Evolutionary conservation across 2,797 vertebrate species (phyloP).

Genomic region (Neosalanx taihuensis): DNA sequence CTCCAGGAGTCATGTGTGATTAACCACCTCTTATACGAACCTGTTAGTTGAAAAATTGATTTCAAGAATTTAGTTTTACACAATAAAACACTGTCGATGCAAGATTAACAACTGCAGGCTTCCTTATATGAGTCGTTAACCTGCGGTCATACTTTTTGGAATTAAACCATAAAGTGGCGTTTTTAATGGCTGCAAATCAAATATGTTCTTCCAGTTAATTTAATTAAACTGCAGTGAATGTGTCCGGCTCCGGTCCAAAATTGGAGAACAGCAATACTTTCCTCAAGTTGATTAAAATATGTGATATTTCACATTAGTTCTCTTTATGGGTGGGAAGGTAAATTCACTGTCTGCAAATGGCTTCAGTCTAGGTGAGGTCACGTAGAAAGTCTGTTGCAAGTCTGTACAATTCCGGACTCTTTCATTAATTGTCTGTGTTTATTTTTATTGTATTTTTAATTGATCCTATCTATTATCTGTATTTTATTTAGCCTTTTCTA

Average conservation of each 20-base stretch:
- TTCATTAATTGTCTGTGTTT: no score
- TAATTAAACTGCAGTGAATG: constrained; percentile 72
- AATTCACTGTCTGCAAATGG: constrained; percentile 74
- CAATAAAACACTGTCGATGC: constrained; percentile 72
- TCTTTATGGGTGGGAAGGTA: constrained; percentile 74
- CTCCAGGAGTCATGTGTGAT: constrained; percentile 56
- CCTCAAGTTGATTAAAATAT: constrained; percentile 81
- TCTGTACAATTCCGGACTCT: no score
- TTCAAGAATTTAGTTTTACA: constrained; percentile 67
- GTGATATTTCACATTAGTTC: constrained; percentile 80
- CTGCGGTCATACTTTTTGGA: constrained; percentile 71
- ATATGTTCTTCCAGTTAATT: constrained; percentile 71
- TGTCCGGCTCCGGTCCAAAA: constrained; percentile 70
- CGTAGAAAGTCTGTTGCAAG: constrained; percentile 65
- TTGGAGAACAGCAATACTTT: constrained; percentile 70
- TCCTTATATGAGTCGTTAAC: constrained; percentile 71
- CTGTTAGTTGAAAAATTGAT: constrained; percentile 66
- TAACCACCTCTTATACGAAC: constrained; percentile 54
- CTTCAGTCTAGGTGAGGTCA: constrained; percentile 73
- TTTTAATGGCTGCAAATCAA: constrained; percentile 80
- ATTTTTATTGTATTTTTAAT: no score
- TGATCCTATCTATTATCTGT: no score
- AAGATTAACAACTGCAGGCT: constrained; percentile 68
- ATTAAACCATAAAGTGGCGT: constrained; percentile 68
- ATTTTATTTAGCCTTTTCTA: no score